Evolutionary conservation across 2,113 vertebrate species (phyloP), one percentile per base, ranked within the genome.

Genomic region (Tor tambroides): DNA sequence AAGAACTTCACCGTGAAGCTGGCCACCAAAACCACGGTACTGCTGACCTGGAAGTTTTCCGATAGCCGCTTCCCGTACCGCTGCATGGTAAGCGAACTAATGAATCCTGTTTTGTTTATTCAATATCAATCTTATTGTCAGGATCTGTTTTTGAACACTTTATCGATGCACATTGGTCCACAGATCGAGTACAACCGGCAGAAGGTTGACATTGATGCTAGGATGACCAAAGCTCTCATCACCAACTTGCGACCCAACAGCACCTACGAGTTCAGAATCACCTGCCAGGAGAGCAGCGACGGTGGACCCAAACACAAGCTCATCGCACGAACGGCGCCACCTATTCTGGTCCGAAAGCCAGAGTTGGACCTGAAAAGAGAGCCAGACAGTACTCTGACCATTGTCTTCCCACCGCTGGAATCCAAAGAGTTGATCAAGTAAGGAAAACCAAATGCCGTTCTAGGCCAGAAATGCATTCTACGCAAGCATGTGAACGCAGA

Each of bases 1-100:
- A 98, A 98, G 94, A 99, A 99, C 94, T 99, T 99, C 92, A 99
- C 96, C 61, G 97, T 99, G 87, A 99, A 97, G 93, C 96, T 98
- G 96, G 95, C 96, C 71, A 99, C 96, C 87, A 99, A 99, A 95
- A 98, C 97, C 0, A 96, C 98, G 0, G 97, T 97, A n/a, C 94
- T 97, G 65, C 90, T 99, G 65, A 96, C 96, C 83, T 99, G 98
- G 98, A 98, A 97, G 93, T 99, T 99, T 74, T 97, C 96, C 0
- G 97, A 98, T 86, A 96, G 95, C 83, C 94, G 95, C 92, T 94
- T 96, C 92, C 65, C 96, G 54, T 91, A 97, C 94, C 78, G 96
- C 93, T 99, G 98, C 94, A 97, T 96, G 93, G 98, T 98, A 92
- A 89, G 94, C 91, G 32, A 10, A 9, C 56, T 10, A 54, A 21